A percentile compares a stretch with the other conserved stretches of the same genome.
These are phyloP conservation scores for Gyps fulvus DNA, from an alignment of 2,113 vertebrate species.

Conservation along the genomic window DNA sequence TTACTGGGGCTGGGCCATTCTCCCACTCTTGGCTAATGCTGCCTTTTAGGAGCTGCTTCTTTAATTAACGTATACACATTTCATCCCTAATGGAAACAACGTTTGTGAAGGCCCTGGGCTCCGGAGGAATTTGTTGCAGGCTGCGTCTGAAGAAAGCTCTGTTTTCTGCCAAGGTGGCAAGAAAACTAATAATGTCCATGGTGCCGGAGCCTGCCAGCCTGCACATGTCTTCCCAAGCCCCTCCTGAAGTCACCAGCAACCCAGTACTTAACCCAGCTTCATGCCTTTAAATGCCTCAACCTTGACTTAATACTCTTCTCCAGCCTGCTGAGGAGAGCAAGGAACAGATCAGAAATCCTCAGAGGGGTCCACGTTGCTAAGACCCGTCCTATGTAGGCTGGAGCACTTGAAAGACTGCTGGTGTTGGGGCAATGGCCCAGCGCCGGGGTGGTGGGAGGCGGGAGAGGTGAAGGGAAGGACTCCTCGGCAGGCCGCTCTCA, in stretches of 20 bases:
- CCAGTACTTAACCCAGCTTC: not conserved
- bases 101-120: not conserved
- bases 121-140: not conserved
- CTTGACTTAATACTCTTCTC: not conserved
- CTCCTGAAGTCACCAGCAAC: not conserved
- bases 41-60: not conserved
- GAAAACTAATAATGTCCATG: not conserved
- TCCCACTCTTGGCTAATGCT: not conserved
- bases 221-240: not conserved
- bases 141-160: not conserved
- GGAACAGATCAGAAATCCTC: not conserved
- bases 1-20: not conserved
- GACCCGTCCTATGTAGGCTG: fast-evolving
- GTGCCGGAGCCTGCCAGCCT: not conserved
- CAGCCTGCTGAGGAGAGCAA: not conserved
- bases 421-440: not conserved
- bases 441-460: fast-evolving
- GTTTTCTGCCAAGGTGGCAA: not conserved
- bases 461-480: not conserved
- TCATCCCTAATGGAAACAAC: not conserved
- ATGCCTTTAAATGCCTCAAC: not conserved
- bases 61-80: not conserved
- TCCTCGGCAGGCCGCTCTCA: not conserved
- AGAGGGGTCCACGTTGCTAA: not conserved
- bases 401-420: not conserved